Conservation (phyloP, 2,797 vertebrate species). For the Cyclopterus lumpus region DNA sequence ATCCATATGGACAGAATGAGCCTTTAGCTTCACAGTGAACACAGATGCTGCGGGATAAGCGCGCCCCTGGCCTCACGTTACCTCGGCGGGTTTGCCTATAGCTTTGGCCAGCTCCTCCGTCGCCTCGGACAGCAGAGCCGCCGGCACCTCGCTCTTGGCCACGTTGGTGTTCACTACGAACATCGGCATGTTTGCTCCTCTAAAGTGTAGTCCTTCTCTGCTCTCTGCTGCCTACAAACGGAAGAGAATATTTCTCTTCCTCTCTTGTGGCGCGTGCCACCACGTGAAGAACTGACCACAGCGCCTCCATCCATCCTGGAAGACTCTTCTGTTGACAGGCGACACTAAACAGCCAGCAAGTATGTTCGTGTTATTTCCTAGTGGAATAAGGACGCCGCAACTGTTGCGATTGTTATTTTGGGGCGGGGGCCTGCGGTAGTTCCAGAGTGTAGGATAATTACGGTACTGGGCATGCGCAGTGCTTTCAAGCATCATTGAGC, state of each 20-base stretch:
- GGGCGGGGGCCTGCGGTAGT: slow-evolving; percentile 39
- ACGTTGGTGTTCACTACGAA: slow-evolving; percentile 94
- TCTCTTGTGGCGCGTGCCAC: background rate
- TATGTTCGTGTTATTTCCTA: accelerated
- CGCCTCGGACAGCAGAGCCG: slow-evolving; percentile 85
- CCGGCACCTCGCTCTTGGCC: slow-evolving; percentile 86
- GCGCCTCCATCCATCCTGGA: slow-evolving; percentile 50
- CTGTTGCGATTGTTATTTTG: background rate
- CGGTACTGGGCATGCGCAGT: slow-evolving; percentile 75
- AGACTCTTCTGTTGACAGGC: background rate
- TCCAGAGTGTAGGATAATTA: slow-evolving; percentile 58
- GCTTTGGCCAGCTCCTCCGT: slow-evolving; percentile 90
- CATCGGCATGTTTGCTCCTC: slow-evolving; percentile 86
- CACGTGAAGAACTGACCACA: slow-evolving; percentile 22
- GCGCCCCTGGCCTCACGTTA: slow-evolving; percentile 53
- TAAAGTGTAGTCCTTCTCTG: accelerated
- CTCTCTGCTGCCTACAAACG: background rate
- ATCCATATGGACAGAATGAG: background rate
- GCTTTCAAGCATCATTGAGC: slow-evolving; percentile 41
- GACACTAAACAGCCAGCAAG: background rate
- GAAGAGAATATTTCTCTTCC: background rate
- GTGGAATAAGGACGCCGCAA: background rate
- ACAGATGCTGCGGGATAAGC: background rate
- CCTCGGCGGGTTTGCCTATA: slow-evolving; percentile 91
- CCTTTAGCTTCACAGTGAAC: background rate